Base-by-base conservation (phyloP, 1,140 invertebrate genomes). In the Ceratina australensis region DNA sequence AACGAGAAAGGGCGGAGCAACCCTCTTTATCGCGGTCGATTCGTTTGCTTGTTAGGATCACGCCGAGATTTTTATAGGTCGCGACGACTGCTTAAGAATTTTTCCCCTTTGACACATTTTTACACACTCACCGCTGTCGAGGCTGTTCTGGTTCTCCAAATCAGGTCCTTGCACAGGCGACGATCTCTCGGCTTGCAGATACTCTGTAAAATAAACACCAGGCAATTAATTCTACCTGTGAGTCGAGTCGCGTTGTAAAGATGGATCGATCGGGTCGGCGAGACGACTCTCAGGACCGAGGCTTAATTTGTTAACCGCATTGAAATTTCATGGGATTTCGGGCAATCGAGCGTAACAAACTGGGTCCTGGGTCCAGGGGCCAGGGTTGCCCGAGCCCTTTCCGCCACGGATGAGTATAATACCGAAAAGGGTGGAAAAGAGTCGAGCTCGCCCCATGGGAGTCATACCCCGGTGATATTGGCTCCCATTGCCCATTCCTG, bases 91-190 rank as follows among this genome's bases (percentile, higher is more conserved):
- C 52, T 57, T 42, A 61, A 76, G 47, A 76, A 60, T 69, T 26
- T 69, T 26, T 33, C 15, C 52, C 4, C 15, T 3, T 54, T 42
- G 33, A 16, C 12, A 10, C 12, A 28, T n/a, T 7, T n/a, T 76
- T 10, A 10, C 10, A 24, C 16, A 87, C 89, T 90, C 72, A 90
- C 89, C 89, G 65, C 89, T 90, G 67, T 90, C 89, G 76, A 89
- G 87, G 22, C 89, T 90, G 63, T 90, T 90, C 57, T 90, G 89
- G 83, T 90, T 90, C 20, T 90, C 89, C 71, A 90, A 56, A 66
- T 90, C 89, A 2, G 88, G 83, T 16, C 78, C 87, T 59, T 86
- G 84, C 2, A 82, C 52, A 3, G 89, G 83, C 22, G 87, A 86
- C 12, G 81, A 69, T 8, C 82, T 80, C 28, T 79, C 82, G 42